Evolutionary conservation across 2,888 invertebrate genomes (phyloP), one percentile per base, ranked within the genome.

Genomic region (Maniola hyperantus): DNA sequence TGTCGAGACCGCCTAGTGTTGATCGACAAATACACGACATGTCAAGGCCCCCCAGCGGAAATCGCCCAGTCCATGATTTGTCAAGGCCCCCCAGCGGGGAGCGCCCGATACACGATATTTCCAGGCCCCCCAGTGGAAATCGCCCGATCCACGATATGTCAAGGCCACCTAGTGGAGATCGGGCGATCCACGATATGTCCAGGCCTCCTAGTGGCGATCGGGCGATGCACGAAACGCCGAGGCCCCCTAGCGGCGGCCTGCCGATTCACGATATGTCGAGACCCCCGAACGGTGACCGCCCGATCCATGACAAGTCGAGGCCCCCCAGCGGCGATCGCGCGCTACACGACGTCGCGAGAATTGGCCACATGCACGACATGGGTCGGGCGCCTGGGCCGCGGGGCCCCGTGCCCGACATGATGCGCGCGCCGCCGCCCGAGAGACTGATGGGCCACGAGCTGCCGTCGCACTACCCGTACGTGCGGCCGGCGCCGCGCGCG

Each of bases 401-500:
- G 39, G 50, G 57, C 0, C 33, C 65, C 68, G 34, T 78, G 65
- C 73, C 67, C 39, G 71, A 71, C 5, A 62, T 71, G 64, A 48
- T 66, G 42, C 20, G 71, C 7, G 60, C 50, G 15, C 67, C 66
- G 15, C 60, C 68, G 5, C 66, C 70, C n/a, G 70, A 70, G 10
- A 64, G 70, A 57, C 60, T 66, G 53, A 70, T 66, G 60, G 67
- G 61, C 68, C 75, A 46, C 74, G 76, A 66, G 51, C 72, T 61
- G 71, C 69, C 54, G 60, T 72, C 71, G 8, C 73, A 70, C 72
- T 74, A 71, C 67, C 71, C 71, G 57, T 72, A 67, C 65, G 64
- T 70, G 72, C 26, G 76, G 50, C 68, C 66, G 42, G 76, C 60
- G 54, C 69, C 63, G 68, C 72, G 71, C 58, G 67, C 71, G 46